phyloP scores from a whole-genome alignment of 2,797 vertebrate species.

The Notolabrus celidotus region DNA sequence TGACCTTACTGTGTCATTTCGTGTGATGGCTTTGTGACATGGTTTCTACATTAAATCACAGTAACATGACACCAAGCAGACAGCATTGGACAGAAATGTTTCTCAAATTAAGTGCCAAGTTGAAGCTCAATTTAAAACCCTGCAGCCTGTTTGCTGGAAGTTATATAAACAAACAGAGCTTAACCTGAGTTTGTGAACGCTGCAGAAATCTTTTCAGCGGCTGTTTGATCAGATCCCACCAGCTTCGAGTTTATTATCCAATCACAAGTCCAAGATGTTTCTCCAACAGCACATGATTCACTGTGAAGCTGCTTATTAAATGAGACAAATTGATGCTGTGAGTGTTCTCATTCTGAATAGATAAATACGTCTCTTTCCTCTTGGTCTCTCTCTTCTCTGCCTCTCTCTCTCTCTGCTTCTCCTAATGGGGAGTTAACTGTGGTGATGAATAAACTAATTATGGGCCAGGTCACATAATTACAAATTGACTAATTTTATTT shows the following conservation, averaged over 20 bases:
- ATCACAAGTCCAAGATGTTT: conserved; percentile 66
- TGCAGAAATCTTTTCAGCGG: conserved; percentile 6
- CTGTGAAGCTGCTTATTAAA: conserved; percentile 80
- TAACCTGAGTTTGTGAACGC: conserved; percentile 3
- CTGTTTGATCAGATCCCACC: conserved; percentile 63
- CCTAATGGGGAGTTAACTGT: conserved; percentile 85
- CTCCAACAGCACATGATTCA: conserved; percentile 78
- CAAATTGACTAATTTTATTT: conserved; percentile 88
- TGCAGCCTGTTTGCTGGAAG: not conserved
- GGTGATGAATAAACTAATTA: conserved; percentile 89
- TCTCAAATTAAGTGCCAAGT: no score
- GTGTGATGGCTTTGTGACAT: no score
- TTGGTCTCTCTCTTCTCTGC: no score
- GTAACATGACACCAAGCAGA: no score
- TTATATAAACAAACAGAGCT: not conserved
- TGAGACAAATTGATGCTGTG: conserved; percentile 81
- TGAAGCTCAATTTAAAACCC: not conserved
- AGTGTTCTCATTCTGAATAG: conserved; percentile 79
- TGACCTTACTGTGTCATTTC: no score
- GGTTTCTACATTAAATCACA: no score
- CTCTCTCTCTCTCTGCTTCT: conserved; percentile 45
- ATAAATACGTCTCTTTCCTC: conserved; percentile 69
- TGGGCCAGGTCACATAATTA: conserved; percentile 86
- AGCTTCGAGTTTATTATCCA: conserved; percentile 70
- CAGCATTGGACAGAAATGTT: no score